Base-by-base conservation (phyloP, 2,113 vertebrate genomes). In the Corvus moneduloides region DNA sequence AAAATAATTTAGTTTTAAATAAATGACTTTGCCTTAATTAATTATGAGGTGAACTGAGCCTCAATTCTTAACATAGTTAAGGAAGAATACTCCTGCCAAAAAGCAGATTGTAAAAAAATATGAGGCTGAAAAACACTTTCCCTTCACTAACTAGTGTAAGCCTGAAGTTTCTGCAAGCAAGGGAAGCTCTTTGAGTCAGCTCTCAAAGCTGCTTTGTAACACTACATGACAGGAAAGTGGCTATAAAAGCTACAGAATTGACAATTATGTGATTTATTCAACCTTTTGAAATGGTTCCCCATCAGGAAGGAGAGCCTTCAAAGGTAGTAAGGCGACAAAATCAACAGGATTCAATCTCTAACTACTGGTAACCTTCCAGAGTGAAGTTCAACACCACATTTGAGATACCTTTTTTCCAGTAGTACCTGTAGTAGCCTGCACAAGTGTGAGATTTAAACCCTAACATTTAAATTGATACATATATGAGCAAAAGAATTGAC, bases 1-100 rank as follows among this genome's bases (percentile, higher is more conserved):
- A 90, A 56, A 96, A 87, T 71, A 91, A 88, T 77, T 81, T 68
- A 8, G 15, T 76, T 73, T 94, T 51, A 73, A 92, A 41, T 69
- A 85, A 72, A 63, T 64, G 8, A 33, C 41, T 68, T 61, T 87
- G 18, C 33, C 35, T 87, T 95, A 84, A 89, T 95, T 91, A 94
- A 89, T 94, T 79, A 76, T 37, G 66, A 89, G 54, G 59, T 74
- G 67, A 96, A 87, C 28, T 85, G 66, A 89, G 26, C 32, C 74
- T 96, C 77, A 69, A 46, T 52, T 95, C 32, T 24, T 62, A 82
- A n/a, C 46, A 49, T 27, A 69, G 52, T 79, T 79, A 84, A 79
- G 67, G 41, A 46, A 80, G 26, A 93, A 58, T 64, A 75, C 18
- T 79, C 37, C 43, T 62, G 74, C 84, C 64, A 87, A 83, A 84